phyloP scores from a whole-genome alignment of 2,888 invertebrate species.

The Lasioglossum calceatum region DNA sequence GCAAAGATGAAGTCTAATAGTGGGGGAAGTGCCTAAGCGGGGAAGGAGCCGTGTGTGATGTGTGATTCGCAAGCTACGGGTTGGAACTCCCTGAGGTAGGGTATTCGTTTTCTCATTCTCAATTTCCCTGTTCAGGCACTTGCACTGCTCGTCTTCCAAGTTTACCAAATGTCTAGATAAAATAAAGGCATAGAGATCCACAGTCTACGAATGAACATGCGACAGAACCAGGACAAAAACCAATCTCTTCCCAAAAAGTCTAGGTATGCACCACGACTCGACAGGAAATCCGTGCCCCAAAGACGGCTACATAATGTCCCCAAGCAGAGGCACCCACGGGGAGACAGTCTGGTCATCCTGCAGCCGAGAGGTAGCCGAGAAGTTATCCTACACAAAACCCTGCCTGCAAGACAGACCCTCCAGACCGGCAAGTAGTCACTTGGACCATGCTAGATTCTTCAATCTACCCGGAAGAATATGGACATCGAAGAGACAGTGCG shows the following conservation, averaged over 20 bases:
- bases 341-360: conserved; percentile 92
- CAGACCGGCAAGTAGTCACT: conserved; percentile 76
- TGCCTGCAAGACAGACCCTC: conserved; percentile 88
- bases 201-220: not conserved
- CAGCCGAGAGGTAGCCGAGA: conserved; percentile 88
- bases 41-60: too few relatives aligned
- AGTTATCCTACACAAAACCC: conserved; percentile 75
- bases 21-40: too few relatives aligned
- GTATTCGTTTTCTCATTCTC: not conserved
- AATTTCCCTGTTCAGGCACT: not conserved
- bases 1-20: too few relatives aligned
- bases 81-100: too few relatives aligned
- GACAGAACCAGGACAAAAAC: not conserved
- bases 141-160: not conserved
- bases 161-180: not conserved
- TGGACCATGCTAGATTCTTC: conserved; percentile 88
- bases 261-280: conserved; percentile 93
- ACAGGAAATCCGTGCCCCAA: conserved; percentile 90
- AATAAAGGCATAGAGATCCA: not conserved
- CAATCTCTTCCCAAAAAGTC: conserved; percentile 82
- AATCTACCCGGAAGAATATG: conserved; percentile 89
- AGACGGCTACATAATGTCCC: conserved; percentile 93
- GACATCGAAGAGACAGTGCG: conserved; percentile 91
- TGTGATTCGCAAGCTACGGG: too few relatives aligned
- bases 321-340: conserved; percentile 91